Base-by-base conservation (phyloP, 2,113 vertebrate genomes). In the Rhegmatorhina hoffmannsi region DNA sequence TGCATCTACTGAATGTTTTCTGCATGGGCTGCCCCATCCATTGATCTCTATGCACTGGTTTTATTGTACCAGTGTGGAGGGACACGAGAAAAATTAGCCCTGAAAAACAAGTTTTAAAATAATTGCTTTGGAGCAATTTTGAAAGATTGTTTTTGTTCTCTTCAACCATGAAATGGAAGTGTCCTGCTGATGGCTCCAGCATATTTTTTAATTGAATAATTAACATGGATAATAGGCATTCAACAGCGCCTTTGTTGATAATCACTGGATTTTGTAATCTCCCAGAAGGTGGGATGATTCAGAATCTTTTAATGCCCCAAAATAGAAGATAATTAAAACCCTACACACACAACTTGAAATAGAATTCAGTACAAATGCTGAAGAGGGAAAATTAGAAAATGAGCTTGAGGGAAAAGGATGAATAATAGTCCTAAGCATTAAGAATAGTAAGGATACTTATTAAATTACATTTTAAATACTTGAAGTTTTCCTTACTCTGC, bases 171-270 rank as follows among this genome's bases (percentile, higher is more conserved):
- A 94, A 95, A 88, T 91, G 58, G 69, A 95, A 94, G 50, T 96
- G 75, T 93, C 91, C 93, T 90, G 95, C 93, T 94, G 95, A 88
- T 70, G 44, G 77, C 93, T 93, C 85, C 92, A 90, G 62, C 80
- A 38, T 95, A 94, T 64, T 92, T 92, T 93, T 92, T 70, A 96
- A 96, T 96, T 94, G 93, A 92, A 95, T 87, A 95, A 95, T 95
- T 93, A 95, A 88, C 70, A 52, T 43, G 84, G 89, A 69, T 91
- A 95, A 94, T 87, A 82, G 70, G 74, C 55, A 87, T 95, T 95
- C 81, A 87, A 49, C 77, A 78, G 70, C 1, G 0, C 59, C 95
- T 94, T 84, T 96, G 84, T 94, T 95, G 77, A 58, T 94, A 94
- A 89, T 95, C 86, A 23, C 52, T 81, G 84, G 72, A 80, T 95